phyloP scores from a whole-genome alignment of 2,113 vertebrate genomes.

The Hypomesus transpacificus region DNA sequence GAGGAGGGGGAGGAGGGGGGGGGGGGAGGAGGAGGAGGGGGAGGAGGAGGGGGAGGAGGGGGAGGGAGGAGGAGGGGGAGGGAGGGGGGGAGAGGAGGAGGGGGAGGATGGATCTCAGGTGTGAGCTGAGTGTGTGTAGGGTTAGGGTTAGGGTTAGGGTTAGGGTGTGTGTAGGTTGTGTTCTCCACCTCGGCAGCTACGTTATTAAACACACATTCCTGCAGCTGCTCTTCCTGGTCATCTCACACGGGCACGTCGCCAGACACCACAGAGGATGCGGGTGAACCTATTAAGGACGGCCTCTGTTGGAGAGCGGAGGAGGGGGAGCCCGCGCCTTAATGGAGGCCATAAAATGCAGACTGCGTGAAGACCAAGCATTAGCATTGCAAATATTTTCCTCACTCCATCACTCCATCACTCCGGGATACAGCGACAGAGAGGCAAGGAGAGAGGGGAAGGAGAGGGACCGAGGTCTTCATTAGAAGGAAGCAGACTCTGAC shows the following conservation, averaged over 20 bases:
- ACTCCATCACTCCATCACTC: neutral
- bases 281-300: slow-evolving; percentile 12
- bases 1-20: neutral
- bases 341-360: neutral
- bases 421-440: neutral
- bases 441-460: neutral
- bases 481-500: too few relatives aligned
- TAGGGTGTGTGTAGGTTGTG: too few relatives aligned
- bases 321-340: neutral
- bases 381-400: neutral
- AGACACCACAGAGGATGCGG: neutral
- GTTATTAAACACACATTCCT: neutral
- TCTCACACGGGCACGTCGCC: too few relatives aligned
- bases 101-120: neutral
- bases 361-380: neutral
- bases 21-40: slow-evolving; percentile 28
- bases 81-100: neutral
- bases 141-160: too few relatives aligned
- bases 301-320: neutral
- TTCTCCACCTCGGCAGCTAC: too few relatives aligned
- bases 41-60: neutral
- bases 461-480: neutral
- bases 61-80: slow-evolving; percentile 3
- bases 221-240: neutral
- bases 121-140: too few relatives aligned